Conservation (phyloP, 2,888 invertebrate genomes). For the Spatulosminthurus flaviceps region DNA sequence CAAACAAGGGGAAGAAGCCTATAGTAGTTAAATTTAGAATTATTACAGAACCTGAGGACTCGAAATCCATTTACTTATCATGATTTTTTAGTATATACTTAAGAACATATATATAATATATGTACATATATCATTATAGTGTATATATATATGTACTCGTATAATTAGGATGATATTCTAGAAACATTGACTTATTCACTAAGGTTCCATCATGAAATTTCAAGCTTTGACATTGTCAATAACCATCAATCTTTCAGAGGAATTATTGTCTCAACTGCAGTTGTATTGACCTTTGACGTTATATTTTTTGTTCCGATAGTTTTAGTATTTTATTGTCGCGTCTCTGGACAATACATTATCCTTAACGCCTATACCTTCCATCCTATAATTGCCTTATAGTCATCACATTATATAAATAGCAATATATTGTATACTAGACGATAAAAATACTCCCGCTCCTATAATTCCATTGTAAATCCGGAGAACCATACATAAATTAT, state of each 20-base stretch:
- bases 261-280: constrained; percentile 53
- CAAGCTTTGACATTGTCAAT: constrained; percentile 31
- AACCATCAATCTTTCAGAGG: constrained; percentile 31
- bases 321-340: constrained; percentile 39
- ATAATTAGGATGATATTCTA: not conserved
- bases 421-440: not conserved
- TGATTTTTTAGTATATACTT: too few relatives aligned
- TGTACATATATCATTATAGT: not conserved
- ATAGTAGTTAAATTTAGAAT: too few relatives aligned
- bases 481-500: not conserved
- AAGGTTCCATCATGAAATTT: constrained; percentile 48
- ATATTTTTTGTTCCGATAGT: constrained; percentile 32
- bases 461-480: too few relatives aligned
- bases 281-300: constrained; percentile 46
- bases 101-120: too few relatives aligned
- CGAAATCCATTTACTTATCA: too few relatives aligned
- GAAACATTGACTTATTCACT: constrained; percentile 35
- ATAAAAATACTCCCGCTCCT: too few relatives aligned
- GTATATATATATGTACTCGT: not conserved
- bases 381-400: not conserved
- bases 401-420: constrained; percentile 5
- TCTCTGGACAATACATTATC: constrained; percentile 43
- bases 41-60: too few relatives aligned
- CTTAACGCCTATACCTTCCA: not conserved
- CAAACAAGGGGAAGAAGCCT: too few relatives aligned